phyloP scores from a whole-genome alignment of 1,140 invertebrate species.

The Lepidostoma basale region DNA sequence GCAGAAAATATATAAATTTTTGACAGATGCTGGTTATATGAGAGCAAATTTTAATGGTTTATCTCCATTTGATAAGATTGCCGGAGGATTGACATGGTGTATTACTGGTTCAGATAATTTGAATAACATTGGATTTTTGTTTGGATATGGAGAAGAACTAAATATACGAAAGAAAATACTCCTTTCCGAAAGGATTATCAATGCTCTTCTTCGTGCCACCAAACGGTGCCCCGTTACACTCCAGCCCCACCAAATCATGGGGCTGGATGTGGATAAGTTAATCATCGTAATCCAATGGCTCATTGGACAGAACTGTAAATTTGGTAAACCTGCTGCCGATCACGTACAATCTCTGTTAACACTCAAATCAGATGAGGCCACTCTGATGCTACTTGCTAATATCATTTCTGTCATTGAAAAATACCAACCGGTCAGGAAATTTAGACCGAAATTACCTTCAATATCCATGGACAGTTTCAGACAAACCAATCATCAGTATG shows the following conservation, averaged over 20 bases:
- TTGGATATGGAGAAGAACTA: conserved; percentile 40
- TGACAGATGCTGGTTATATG: conserved; percentile 40
- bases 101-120: conserved; percentile 36
- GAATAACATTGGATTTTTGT: conserved; percentile 35
- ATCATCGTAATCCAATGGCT: conserved; percentile 40
- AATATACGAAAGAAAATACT: conserved; percentile 42
- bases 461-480: not conserved
- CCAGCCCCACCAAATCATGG: conserved; percentile 43
- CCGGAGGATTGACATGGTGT: conserved; percentile 43
- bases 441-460: conserved; percentile 9
- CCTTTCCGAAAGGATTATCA: conserved; percentile 41
- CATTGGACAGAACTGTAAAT: conserved; percentile 22
- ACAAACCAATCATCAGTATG: conserved; percentile 5
- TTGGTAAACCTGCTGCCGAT: conserved; percentile 5
- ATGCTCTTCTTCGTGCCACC: conserved; percentile 30
- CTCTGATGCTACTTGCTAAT: not conserved
- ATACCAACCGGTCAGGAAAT: conserved; percentile 18
- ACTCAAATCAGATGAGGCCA: conserved; percentile 6
- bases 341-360: conserved; percentile 3
- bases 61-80: conserved; percentile 38
- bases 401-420: conserved; percentile 19
- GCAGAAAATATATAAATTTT: conserved; percentile 36
- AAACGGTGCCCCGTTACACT: conserved; percentile 38
- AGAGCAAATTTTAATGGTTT: conserved; percentile 39
- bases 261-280: conserved; percentile 41